Conservation (phyloP, 35 echinoderm and acorn worm species). For the Ophioderma brevispina region DNA sequence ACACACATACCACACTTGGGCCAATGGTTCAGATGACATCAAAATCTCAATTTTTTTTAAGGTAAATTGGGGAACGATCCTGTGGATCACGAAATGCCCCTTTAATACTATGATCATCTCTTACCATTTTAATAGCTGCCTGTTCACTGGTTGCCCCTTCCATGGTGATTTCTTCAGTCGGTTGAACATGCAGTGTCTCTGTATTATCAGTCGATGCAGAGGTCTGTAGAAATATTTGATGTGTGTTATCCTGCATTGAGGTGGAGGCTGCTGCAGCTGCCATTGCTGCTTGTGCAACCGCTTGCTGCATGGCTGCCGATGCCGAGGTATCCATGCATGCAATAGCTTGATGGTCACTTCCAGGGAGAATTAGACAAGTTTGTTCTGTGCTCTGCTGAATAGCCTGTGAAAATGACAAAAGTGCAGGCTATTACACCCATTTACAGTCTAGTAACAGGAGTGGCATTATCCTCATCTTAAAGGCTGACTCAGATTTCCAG, state of each 20-base stretch:
- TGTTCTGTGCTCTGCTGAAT: slow-evolving; percentile 61
- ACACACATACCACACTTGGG: too few species aligned
- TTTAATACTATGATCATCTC: too few species aligned
- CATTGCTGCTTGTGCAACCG: slow-evolving; percentile 35
- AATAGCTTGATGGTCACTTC: slow-evolving; percentile 5
- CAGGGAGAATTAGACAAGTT: slow-evolving; percentile 50
- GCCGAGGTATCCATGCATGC: slow-evolving; percentile 52
- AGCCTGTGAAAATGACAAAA: slow-evolving; percentile 7
- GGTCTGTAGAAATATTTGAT: slow-evolving; percentile 75
- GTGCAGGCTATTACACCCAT: neutral
- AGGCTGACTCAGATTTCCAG: too few species aligned
- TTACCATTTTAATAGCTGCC: slow-evolving; percentile 72
- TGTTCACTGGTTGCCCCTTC: slow-evolving; percentile 85
- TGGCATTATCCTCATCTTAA: too few species aligned
- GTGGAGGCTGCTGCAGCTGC: slow-evolving; percentile 34
- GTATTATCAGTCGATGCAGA: slow-evolving; percentile 22
- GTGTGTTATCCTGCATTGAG: slow-evolving; percentile 27
- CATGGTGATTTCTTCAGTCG: slow-evolving; percentile 60
- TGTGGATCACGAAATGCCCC: too few species aligned
- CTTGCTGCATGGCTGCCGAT: slow-evolving; percentile 59
- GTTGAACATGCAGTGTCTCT: slow-evolving; percentile 49
- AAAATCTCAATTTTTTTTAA: too few species aligned
- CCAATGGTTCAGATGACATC: too few species aligned
- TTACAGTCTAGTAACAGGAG: too few species aligned
- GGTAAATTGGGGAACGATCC: too few species aligned